Evolutionary conservation across 2,797 vertebrate genomes (phyloP).

Genomic region (Ambastaia sidthimunki): DNA sequence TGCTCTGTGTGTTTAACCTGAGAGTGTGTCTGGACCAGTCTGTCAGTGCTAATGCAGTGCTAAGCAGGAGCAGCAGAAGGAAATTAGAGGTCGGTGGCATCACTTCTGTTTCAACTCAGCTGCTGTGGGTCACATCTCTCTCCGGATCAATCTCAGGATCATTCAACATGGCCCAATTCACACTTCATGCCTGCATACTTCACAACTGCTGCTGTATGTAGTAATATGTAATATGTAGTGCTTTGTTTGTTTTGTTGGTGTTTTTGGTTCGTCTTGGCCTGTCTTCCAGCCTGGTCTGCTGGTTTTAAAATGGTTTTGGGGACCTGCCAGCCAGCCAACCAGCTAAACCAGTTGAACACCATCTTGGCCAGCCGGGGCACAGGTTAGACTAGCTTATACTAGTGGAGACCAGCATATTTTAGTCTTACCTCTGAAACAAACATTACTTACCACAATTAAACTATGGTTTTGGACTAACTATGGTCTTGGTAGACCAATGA

Average conservation of each 20-base stretch:
- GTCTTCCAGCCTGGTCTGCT: background rate
- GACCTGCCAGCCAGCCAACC: background rate
- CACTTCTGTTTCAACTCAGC: conserved; percentile 1
- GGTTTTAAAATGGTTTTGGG: background rate
- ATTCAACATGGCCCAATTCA: conserved; percentile 58
- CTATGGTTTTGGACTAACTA: background rate
- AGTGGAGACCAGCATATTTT: background rate
- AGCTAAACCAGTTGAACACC: background rate
- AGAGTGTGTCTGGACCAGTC: conserved; percentile 21
- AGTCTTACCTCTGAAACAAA: no score
- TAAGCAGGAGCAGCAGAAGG: conserved; percentile 1
- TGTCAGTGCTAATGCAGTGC: conserved; percentile 4
- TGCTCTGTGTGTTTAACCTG: conserved; percentile 6
- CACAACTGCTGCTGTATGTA: no score
- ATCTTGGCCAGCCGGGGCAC: background rate
- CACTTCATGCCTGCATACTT: conserved; percentile 26
- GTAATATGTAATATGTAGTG: no score
- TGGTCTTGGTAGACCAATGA: background rate
- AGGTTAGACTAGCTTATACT: background rate
- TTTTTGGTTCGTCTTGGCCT: background rate
- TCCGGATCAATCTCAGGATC: conserved; percentile 57
- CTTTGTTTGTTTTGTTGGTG: no score
- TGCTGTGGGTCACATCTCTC: conserved; percentile 35
- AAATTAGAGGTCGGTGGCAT: background rate
- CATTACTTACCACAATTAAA: no score